A percentile compares a stretch with the other conserved stretches of the same genome.
phyloP scores from a whole-genome alignment of 1,140 invertebrate genomes.

The Drosophila serrata region DNA sequence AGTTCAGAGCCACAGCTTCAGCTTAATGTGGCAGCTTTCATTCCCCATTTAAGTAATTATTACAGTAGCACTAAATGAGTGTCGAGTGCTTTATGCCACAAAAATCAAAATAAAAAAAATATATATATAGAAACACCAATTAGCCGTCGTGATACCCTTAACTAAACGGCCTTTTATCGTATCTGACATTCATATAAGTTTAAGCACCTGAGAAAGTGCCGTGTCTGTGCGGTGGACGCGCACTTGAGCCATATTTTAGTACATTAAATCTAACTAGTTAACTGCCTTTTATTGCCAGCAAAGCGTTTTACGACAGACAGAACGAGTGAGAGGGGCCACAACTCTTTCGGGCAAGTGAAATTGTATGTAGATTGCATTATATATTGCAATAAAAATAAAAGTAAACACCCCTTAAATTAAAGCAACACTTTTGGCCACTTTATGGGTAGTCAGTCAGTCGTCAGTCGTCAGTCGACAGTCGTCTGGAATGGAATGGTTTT shows the following conservation, averaged over 20 bases:
- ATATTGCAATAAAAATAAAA: slow-evolving; percentile 79
- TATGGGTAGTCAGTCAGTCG: slow-evolving; percentile 36
- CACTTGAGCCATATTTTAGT: slow-evolving; percentile 81
- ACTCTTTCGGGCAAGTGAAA: slow-evolving; percentile 69
- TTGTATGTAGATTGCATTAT: slow-evolving; percentile 77
- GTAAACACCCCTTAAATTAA: slow-evolving; percentile 78
- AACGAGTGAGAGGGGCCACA: slow-evolving; percentile 21
- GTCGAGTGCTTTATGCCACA: slow-evolving; percentile 10
- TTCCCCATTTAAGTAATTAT: slow-evolving; percentile 20
- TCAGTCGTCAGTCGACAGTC: neutral
- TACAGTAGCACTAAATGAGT: slow-evolving; percentile 38
- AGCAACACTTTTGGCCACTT: slow-evolving; percentile 71
- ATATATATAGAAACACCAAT: slow-evolving; percentile 13
- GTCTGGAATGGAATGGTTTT: slow-evolving; percentile 34
- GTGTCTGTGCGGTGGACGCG: slow-evolving; percentile 54
- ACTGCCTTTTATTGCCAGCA: slow-evolving; percentile 83
- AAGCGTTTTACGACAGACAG: slow-evolving; percentile 81
- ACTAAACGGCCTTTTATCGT: slow-evolving; percentile 43
- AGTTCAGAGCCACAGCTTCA: neutral
- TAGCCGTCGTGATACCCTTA: slow-evolving; percentile 30
- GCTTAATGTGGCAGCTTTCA: neutral
- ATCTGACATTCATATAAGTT: slow-evolving; percentile 41
- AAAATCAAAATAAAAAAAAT: slow-evolving; percentile 8
- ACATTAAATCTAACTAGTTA: slow-evolving; percentile 84
- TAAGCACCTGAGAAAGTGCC: slow-evolving; percentile 73